A percentile compares a stretch with the other conserved stretches of the same genome.
phyloP scores from a whole-genome alignment of 2,888 invertebrate species.

The Corythucha ciliata region DNA sequence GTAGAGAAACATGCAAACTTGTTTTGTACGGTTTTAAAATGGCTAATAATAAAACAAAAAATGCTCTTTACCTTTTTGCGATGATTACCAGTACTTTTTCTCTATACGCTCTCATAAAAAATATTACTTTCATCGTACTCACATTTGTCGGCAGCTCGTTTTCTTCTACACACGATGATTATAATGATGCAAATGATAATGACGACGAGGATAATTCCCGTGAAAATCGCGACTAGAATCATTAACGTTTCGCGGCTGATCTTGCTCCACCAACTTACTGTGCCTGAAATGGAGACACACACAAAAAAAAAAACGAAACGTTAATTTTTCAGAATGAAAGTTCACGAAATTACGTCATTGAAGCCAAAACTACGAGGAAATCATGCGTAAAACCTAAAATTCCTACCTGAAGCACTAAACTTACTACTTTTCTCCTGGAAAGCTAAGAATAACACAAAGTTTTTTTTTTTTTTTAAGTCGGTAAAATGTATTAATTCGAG shows the following conservation, averaged over 20 bases:
- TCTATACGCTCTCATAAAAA: neutral
- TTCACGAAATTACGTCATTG: too few relatives aligned
- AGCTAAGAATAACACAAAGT: too few relatives aligned
- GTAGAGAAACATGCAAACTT: too few relatives aligned
- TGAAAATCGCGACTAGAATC: conserved; percentile 60
- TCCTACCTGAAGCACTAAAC: conserved; percentile 45
- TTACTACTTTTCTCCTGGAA: conserved; percentile 59
- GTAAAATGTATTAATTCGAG: too few relatives aligned
- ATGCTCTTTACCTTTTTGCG: too few relatives aligned
- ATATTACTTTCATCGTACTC: conserved; percentile 44
- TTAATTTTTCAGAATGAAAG: too few relatives aligned
- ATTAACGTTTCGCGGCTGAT: conserved; percentile 69
- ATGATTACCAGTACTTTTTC: too few relatives aligned
- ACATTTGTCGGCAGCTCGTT: conserved; percentile 74
- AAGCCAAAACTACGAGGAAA: conserved; percentile 8
- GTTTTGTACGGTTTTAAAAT: too few relatives aligned
- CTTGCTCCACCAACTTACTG: conserved; percentile 68
- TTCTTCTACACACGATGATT: conserved; percentile 73
- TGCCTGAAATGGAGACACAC: conserved; percentile 49
- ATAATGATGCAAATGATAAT: conserved; percentile 76
- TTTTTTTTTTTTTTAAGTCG: too few relatives aligned
- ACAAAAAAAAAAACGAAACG: too few relatives aligned
- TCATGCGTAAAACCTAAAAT: conserved; percentile 4
- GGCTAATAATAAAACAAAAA: neutral
- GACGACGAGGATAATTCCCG: conserved; percentile 58